These are phyloP conservation scores for Monomorium pharaonis DNA, from an alignment of 1,140 invertebrate genomes.

Conservation along the genomic window DNA sequence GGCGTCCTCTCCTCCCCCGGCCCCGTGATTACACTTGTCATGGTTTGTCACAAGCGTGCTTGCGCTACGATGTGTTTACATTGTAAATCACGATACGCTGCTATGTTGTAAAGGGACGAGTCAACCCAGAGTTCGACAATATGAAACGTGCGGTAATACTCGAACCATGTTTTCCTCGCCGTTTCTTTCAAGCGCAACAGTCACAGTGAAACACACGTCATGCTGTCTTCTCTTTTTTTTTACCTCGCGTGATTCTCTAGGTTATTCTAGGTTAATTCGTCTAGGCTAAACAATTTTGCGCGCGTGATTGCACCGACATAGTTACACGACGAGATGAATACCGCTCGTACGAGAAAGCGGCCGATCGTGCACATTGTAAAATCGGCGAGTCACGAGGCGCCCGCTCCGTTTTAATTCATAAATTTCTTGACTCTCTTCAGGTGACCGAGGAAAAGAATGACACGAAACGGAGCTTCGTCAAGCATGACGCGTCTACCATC, in stretches of 20 bases:
- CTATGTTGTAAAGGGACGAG: conserved; percentile 24
- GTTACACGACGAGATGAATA: background rate
- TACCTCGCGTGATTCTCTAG: background rate
- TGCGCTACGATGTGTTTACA: conserved; percentile 65
- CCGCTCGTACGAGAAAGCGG: background rate
- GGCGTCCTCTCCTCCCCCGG: background rate
- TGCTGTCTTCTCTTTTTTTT: background rate
- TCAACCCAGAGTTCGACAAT: conserved; percentile 4
- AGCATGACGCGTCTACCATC: conserved; percentile 73
- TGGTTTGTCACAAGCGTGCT: background rate
- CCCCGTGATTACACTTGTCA: conserved; percentile 2
- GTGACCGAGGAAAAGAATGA: conserved; percentile 77
- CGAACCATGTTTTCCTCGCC: background rate
- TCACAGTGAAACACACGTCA: background rate
- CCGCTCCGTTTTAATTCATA: conserved; percentile 52
- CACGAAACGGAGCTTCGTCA: conserved; percentile 71
- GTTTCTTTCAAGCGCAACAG: background rate
- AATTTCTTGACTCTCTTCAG: conserved; percentile 65
- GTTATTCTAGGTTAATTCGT: conserved; percentile 60
- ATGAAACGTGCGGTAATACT: conserved; percentile 75
- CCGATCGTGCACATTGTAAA: background rate
- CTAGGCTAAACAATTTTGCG: conserved; percentile 8
- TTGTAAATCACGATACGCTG: conserved; percentile 42
- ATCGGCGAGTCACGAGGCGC: background rate
- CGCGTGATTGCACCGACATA: background rate